Evolutionary conservation across 2,797 vertebrate genomes (phyloP).

Genomic region (Acanthornis magna): DNA sequence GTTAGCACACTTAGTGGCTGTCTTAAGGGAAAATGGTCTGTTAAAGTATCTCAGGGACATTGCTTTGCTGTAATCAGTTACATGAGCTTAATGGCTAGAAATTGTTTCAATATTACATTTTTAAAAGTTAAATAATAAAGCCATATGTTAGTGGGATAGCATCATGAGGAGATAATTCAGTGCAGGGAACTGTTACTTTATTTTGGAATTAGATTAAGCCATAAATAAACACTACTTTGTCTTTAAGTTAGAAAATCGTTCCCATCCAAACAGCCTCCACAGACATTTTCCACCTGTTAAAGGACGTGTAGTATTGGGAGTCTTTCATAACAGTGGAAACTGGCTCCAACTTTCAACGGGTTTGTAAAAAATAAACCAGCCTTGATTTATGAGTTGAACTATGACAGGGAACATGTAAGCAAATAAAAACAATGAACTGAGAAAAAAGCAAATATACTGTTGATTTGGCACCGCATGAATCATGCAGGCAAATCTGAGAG

Average conservation of each 20-base stretch:
- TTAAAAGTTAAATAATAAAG: slow-evolving; percentile 58
- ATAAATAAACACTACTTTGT: slow-evolving; percentile 66
- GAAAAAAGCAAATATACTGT: slow-evolving; percentile 63
- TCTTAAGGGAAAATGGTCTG: slow-evolving; percentile 2
- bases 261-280: slow-evolving; percentile 51
- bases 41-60: background rate
- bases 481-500: slow-evolving; percentile 47
- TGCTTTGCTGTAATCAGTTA: slow-evolving; percentile 35
- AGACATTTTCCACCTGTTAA: slow-evolving; percentile 70
- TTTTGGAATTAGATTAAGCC: slow-evolving; percentile 63
- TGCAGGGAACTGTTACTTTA: slow-evolving; percentile 50
- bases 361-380: slow-evolving; percentile 69
- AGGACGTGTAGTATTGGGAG: slow-evolving; percentile 39
- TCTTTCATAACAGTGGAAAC: slow-evolving; percentile 68
- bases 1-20: background rate
- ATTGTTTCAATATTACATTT: slow-evolving; percentile 46
- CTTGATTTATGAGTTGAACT: slow-evolving; percentile 64
- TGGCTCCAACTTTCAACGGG: slow-evolving; percentile 52
- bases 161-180: slow-evolving; percentile 30
- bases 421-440: slow-evolving; percentile 70
- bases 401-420: slow-evolving; percentile 67
- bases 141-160: slow-evolving; percentile 28
- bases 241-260: slow-evolving; percentile 56
- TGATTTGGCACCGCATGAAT: slow-evolving; percentile 57
- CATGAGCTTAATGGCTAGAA: slow-evolving; percentile 29